These are phyloP conservation scores for Neomonachus schauinslandi DNA, from an alignment of 2,113 vertebrate genomes.

Conservation along the genomic window DNA sequence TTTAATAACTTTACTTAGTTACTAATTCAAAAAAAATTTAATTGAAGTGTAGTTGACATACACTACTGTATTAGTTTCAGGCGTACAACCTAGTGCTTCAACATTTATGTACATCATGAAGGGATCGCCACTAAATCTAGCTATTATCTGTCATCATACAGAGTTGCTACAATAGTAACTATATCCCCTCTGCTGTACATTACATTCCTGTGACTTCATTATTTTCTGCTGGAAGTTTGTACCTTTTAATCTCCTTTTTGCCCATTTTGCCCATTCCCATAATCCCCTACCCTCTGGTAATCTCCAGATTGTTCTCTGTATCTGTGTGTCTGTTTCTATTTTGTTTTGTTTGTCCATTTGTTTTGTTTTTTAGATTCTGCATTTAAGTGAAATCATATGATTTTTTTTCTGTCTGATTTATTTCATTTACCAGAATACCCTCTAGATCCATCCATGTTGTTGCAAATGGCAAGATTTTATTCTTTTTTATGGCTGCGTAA, in stretches of 20 bases:
- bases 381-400: background rate
- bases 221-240: background rate
- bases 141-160: background rate
- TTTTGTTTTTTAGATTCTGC: background rate
- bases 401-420: background rate
- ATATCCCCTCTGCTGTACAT: background rate
- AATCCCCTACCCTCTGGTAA: background rate
- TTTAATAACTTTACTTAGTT: background rate
- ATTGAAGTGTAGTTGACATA: background rate
- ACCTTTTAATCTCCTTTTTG: background rate
- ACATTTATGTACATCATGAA: background rate
- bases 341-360: background rate
- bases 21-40: background rate
- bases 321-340: background rate
- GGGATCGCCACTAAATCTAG: background rate
- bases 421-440: background rate
- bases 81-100: background rate
- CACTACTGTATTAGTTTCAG: background rate
- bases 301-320: background rate
- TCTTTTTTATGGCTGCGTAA: background rate
- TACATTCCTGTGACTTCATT: background rate
- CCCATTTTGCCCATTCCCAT: background rate
- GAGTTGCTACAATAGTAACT: background rate
- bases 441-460: background rate
- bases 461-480: background rate